Evolutionary conservation across 2,113 vertebrate species (phyloP), one percentile per base, ranked within the genome.

Genomic region (Megaleporinus macrocephalus): DNA sequence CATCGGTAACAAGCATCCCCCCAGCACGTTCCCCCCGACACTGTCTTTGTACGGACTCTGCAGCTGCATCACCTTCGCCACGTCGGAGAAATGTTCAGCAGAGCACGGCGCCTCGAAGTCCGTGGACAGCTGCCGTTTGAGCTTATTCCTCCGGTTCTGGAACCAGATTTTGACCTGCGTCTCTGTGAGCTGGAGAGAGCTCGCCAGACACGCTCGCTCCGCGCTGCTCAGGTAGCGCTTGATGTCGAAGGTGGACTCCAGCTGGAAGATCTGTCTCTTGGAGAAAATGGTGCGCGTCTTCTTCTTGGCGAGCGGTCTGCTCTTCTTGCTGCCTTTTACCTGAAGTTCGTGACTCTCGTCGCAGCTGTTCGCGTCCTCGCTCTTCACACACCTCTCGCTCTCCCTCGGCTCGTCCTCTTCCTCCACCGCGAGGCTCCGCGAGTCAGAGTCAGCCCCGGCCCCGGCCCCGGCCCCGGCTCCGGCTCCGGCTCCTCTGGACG

Each of bases 231-330:
- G 93, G 62, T 96, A 96, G 1, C 95, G 82, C 89, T 97, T 96
- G 89, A 94, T 84, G 71, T 95, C 95, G 79, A 96, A 97, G 16
- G 95, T 95, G 62, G 95, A 93, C 82, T 97, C 95, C 87, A 96
- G 91, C 83, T 95, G 95, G 66, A 95, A 95, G 12, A 96, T 95
- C 89, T 96, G 96, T 81, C 94, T 92, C 87, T 95, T 95, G 78
- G 95, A 96, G 89, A 96, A 96, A 85, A 96, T 95, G 63, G 96
- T 96, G 87, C 96, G 91, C 0, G 95, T 96, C 88, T 96, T 96
- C 89, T 96, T 97, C 89, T 94, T 95, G 59, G 85, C 87, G 41
- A 75, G 6, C 0, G 76, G 78, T 77, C 88, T 89, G 84, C 44
- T 73, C 81, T 92, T 92, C 68, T 89, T 76, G 65, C 80, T 86